Conservation (phyloP, 2,797 vertebrate species). For the Pelochelys cantorii region DNA sequence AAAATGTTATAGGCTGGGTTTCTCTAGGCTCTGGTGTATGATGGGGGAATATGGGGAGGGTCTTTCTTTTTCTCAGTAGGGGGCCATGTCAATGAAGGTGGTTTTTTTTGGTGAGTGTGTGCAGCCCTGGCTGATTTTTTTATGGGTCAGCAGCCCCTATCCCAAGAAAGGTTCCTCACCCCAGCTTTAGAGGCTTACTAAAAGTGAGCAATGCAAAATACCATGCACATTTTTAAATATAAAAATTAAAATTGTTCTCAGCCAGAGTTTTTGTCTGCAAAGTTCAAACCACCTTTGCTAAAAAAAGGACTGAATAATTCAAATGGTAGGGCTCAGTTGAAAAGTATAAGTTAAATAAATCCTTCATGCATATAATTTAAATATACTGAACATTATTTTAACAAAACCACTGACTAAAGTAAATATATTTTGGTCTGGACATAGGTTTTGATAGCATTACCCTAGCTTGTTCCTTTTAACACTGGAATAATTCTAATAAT, state of each 20-base stretch:
- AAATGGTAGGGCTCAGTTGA: background rate
- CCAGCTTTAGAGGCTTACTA: background rate
- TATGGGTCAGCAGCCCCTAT: no score
- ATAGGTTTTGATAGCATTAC: background rate
- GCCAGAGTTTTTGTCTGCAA: background rate
- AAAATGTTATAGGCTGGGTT: no score
- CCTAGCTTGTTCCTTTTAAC: no score
- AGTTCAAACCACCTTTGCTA: background rate
- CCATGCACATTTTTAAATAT: background rate
- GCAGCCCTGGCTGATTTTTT: no score
- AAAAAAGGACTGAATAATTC: background rate
- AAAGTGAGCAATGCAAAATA: background rate
- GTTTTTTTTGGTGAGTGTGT: no score
- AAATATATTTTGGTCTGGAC: background rate
- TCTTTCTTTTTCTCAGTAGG: no score
- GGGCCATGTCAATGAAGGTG: no score
- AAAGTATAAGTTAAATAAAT: background rate
- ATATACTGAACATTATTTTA: background rate
- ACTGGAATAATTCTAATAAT: no score
- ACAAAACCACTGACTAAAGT: background rate
- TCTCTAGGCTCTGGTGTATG: no score
- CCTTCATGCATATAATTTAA: background rate
- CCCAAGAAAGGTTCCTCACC: no score
- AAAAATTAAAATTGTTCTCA: background rate
- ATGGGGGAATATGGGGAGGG: no score